Base-by-base conservation (phyloP, 2,797 vertebrate genomes). In the Lithobates sylvaticus region DNA sequence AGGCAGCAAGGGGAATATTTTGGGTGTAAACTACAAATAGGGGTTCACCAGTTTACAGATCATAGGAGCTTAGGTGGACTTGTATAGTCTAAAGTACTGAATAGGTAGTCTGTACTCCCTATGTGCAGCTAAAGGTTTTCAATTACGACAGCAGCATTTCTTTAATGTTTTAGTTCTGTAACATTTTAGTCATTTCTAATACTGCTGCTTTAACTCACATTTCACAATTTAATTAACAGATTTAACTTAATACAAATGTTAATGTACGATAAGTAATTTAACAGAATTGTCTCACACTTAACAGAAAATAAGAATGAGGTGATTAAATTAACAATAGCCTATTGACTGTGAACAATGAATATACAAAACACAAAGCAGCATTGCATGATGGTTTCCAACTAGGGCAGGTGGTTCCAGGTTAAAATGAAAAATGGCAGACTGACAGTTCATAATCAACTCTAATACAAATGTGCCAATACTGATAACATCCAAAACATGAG, bases 161-260 rank as follows among this genome's bases (percentile, higher is more conserved):
- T 54, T 54, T 18, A 18, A 54, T 61, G 21, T 61, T 29, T 67
- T 67, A 13, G 10, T 32, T 47, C 9, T 44, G 5, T 79, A 6
- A 12, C 3, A 26, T 54, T 44, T 76, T 1, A 34, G 29, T 13
- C 50, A 27, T 47, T 65, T 64, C 34, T 65, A 85, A 78, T 85
- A 85, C 78, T 82, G 84, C 78, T 76, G 84, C 77, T 75, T 81
- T 39, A 76, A 71, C 78, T 76, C 36, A 32, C 44, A 71, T 13
- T 34, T 32, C 12, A 23, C 23, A 34, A 65, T 32, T 36, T 64
- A 81, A 26, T 27, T 39, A 34, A 36, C 34, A 74, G 27, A 27
- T 29, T n/a, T 73, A 32, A 23, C 36, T 27, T 27, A 82, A 39
- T 74, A 69, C 80, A 82, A 9, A 21, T 47, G 42, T 47, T 15